Conservation (phyloP, 2,113 vertebrate species). For the Arothron firmamentum region DNA sequence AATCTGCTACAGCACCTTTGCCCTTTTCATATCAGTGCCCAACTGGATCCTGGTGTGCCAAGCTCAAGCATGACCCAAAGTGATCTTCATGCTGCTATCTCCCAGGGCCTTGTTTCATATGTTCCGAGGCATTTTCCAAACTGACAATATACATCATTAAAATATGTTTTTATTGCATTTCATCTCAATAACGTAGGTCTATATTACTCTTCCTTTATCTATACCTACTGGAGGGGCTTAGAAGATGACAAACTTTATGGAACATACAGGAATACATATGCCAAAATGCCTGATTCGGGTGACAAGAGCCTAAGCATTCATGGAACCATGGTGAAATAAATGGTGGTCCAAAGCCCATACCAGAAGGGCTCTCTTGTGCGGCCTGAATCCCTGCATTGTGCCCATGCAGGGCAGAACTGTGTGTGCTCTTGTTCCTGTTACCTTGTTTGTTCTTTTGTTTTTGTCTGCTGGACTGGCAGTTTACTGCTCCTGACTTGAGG, state of each 20-base stretch:
- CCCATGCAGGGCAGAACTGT: conserved; percentile 1
- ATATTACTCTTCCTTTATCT: conserved; percentile 24
- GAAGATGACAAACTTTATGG: conserved; percentile 11
- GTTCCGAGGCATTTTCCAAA: background rate
- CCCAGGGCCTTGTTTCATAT: conserved; percentile 38
- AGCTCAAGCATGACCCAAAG: conserved; percentile 28
- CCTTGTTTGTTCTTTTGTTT: conserved; percentile 34
- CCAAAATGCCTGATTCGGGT: conserved; percentile 26
- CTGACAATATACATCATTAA: too few species aligned
- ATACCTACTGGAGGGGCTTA: conserved; percentile 6
- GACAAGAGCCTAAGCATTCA: conserved; percentile 10
- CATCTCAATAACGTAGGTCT: conserved; percentile 13
- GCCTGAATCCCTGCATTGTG: conserved; percentile 19
- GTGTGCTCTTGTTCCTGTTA: conserved; percentile 2
- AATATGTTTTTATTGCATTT: conserved; percentile 2
- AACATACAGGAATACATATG: conserved; percentile 19
- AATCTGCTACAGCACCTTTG: conserved; percentile 51
- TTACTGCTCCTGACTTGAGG: background rate
- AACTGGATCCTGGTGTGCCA: conserved; percentile 33
- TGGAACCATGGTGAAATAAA: conserved; percentile 15
- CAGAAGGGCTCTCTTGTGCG: conserved; percentile 15
- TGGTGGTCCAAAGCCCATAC: conserved; percentile 1
- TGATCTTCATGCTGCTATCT: conserved; percentile 39
- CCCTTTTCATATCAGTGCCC: conserved; percentile 27
- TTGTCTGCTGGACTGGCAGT: too few species aligned